phyloP scores from a whole-genome alignment of 2,888 invertebrate genomes.

The Gortyna flavago region DNA sequence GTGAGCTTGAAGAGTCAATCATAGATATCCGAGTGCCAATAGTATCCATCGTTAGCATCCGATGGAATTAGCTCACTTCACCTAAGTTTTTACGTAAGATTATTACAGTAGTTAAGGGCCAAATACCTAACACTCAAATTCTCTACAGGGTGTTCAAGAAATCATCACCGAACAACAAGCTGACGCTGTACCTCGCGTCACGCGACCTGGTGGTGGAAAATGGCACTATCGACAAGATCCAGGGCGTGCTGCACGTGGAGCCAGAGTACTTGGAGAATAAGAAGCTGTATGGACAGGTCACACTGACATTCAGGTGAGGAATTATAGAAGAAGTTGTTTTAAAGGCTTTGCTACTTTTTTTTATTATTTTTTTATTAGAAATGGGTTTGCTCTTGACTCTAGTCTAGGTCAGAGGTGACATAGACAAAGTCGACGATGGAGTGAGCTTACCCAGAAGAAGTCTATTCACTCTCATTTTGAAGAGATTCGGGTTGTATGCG shows the following conservation, averaged over 20 bases:
- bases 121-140: background rate
- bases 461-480: no score
- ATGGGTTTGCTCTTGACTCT: no score
- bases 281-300: constrained; percentile 95
- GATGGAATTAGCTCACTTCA: background rate
- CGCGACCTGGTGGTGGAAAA: constrained; percentile 94
- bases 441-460: no score
- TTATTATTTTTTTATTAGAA: no score
- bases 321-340: background rate
- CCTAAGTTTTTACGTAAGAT: background rate
- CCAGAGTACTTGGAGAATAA: constrained; percentile 94
- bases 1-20: background rate
- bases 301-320: constrained; percentile 96
- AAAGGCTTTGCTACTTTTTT: background rate
- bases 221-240: constrained; percentile 93
- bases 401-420: no score
- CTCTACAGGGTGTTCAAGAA: constrained; percentile 94
- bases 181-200: constrained; percentile 95
- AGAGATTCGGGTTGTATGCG: no score
- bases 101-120: background rate
- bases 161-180: constrained; percentile 95
- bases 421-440: no score
- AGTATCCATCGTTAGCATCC: background rate
- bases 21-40: background rate
- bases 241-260: constrained; percentile 97